phyloP scores from a whole-genome alignment of 2,797 vertebrate species.

The Anguilla megastoma region DNA sequence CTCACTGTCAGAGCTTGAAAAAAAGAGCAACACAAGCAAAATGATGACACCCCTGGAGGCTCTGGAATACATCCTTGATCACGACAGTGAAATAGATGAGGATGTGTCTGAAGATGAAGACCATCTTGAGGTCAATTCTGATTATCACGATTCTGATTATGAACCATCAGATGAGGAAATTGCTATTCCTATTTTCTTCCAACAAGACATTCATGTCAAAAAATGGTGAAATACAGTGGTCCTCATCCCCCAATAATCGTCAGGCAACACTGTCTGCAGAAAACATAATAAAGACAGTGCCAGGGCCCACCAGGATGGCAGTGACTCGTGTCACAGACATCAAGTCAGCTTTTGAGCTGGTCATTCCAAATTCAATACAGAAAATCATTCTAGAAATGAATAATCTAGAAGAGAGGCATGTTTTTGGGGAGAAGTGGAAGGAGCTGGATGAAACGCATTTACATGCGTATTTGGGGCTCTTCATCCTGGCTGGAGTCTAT shows the following conservation, averaged over 20 bases:
- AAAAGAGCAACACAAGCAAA: no score
- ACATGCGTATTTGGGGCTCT: neutral
- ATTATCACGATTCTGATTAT: neutral
- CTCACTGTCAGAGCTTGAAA: no score
- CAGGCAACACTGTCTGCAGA: neutral
- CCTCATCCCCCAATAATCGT: neutral
- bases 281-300: constrained; percentile 21
- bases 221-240: neutral
- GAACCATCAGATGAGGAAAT: neutral
- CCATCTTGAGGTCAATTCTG: constrained; percentile 11
- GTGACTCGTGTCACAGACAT: no score
- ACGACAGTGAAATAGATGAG: neutral
- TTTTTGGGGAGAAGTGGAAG: neutral
- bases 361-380: no score
- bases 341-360: no score
- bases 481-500: neutral
- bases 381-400: no score
- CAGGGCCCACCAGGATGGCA: constrained; percentile 8
- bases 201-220: neutral
- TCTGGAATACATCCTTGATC: neutral
- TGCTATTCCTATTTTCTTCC: neutral
- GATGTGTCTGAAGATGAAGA: constrained; percentile 9
- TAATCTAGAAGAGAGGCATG: neutral
- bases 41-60: no score
- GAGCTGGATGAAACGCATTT: neutral